phyloP scores from a whole-genome alignment of 2,888 invertebrate genomes.

The Tiliacea aurago region DNA sequence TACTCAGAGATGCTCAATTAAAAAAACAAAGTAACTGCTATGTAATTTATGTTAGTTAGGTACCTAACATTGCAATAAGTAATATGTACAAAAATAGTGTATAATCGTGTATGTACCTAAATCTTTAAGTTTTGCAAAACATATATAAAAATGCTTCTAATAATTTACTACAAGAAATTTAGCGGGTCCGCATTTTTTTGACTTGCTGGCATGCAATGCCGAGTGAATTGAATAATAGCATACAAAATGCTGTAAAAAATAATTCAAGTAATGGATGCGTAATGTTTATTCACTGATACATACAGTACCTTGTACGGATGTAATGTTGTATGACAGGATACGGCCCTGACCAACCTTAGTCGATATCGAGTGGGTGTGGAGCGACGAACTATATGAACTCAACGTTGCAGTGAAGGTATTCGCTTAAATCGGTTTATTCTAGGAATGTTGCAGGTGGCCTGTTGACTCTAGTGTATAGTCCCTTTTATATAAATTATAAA shows the following conservation, averaged over 20 bases:
- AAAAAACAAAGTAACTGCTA: no score
- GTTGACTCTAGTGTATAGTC: constrained; percentile 9
- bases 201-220: background rate
- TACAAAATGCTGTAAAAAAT: constrained; percentile 29
- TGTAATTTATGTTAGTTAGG: background rate
- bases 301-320: constrained; percentile 57
- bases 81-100: no score
- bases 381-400: constrained; percentile 59
- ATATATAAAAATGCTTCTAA: background rate
- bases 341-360: constrained; percentile 73
- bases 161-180: constrained; percentile 23
- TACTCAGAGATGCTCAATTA: background rate
- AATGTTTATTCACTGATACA: constrained; percentile 61
- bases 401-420: constrained; percentile 58
- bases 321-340: constrained; percentile 63
- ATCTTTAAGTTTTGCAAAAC: constrained; percentile 8
- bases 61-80: background rate
- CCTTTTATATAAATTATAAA: constrained; percentile 22
- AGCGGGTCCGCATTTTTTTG: constrained; percentile 11
- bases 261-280: constrained; percentile 46
- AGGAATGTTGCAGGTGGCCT: constrained; percentile 64
- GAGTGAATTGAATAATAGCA: constrained; percentile 28
- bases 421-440: constrained; percentile 41
- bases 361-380: constrained; percentile 69
- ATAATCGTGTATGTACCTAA: background rate